These are phyloP conservation scores for Batillaria attramentaria DNA, from an alignment of 1,140 invertebrate genomes.

Conservation along the genomic window DNA sequence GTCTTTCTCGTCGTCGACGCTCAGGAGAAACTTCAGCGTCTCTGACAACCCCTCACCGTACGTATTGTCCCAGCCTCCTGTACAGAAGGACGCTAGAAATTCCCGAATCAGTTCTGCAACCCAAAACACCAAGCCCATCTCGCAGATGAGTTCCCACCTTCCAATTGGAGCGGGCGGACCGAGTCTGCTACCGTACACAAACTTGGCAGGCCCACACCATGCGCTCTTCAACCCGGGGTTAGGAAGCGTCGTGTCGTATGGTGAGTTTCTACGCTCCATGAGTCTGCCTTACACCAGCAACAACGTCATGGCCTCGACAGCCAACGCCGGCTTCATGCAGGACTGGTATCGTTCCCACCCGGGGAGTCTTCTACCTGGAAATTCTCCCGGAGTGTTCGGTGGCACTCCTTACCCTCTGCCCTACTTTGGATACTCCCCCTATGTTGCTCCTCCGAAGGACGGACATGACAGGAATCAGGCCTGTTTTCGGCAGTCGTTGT, in stretches of 20 bases:
- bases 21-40: background rate
- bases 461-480: background rate
- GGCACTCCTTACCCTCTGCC: slow-evolving; percentile 1
- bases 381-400: background rate
- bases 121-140: background rate
- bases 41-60: background rate
- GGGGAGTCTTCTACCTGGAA: background rate
- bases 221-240: slow-evolving; percentile 16
- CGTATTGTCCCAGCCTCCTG: no score
- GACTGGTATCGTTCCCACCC: background rate
- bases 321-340: slow-evolving; percentile 7
- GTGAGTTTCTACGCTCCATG: slow-evolving; percentile 52
- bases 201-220: background rate
- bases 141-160: background rate
- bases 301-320: background rate
- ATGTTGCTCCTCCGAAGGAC: background rate
- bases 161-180: background rate
- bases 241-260: slow-evolving; percentile 40
- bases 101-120: background rate
- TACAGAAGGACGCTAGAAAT: background rate
- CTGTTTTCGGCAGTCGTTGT: background rate
- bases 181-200: background rate
- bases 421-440: background rate
- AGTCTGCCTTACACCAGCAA: slow-evolving; percentile 48
- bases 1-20: background rate